Evolutionary conservation across 2,113 vertebrate genomes (phyloP), one percentile per base, ranked within the genome.

Genomic region (Myotis yumanensis): DNA sequence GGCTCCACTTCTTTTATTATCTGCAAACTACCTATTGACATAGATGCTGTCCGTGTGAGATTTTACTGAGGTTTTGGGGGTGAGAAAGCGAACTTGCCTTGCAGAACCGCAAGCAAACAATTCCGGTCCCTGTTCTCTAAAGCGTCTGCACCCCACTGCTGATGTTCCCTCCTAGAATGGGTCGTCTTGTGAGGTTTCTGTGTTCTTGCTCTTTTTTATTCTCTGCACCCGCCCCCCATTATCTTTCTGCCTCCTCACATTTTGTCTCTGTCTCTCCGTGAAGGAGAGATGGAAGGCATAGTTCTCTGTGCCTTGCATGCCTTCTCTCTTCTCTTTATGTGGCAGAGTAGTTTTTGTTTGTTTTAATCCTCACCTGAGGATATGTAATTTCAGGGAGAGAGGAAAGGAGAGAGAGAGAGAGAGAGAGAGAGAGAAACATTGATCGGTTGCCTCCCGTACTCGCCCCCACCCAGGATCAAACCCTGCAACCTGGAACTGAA

Each of bases 111-210:
- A 28, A 16, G 32, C 64, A 51, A 46, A 40, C 46, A 57, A 12
- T 17, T 15, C 4, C 5, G 32, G 0, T 11, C 68, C 76, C n/a
- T 57, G 52, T 79, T 43, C 37, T 35, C 40, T 46, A 86, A 48
- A 66, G 75, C 18, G 20, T 77, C 72, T 43, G 51, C 72, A 17
- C 22, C 17, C 28, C 11, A 0, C 23, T 46, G 14, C 52, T 52
- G 62, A 11, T 17, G 72, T 16, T 57, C 28, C 35, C 54, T 83
- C 62, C 46, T 16, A 15, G 30, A 23, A 25, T 28, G 64, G 20
- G 0, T 6, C 4, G 0, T 57, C 84, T 59, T 32, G 11, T 9
- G 48, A 9, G 4, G 12, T 6, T 12, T 59, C 16, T n/a, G 5
- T 32, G n/a, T 62, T n/a, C 20, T 0, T 35, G 15, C 11, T n/a